A percentile compares a stretch with the other conserved stretches of the same genome.
Evolutionary conservation across 2,888 invertebrate genomes (phyloP).

Genomic region (Cylloceria caligata): DNA sequence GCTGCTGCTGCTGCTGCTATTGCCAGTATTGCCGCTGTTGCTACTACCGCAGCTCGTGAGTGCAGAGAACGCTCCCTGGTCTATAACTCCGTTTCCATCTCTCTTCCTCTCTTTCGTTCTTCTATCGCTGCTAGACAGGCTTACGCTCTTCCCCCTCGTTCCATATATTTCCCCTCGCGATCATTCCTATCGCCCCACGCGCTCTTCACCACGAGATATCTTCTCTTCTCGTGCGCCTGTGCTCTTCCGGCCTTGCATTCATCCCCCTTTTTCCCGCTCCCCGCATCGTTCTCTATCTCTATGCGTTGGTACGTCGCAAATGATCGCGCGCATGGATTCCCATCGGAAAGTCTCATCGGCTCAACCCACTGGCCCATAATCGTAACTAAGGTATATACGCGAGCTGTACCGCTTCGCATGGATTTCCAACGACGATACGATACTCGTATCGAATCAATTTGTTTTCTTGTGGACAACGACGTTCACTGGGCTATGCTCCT

Average conservation of each 20-base stretch:
- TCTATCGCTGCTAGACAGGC: constrained; percentile 7
- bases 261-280: constrained; percentile 57
- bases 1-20: constrained; percentile 66
- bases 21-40: constrained; percentile 71
- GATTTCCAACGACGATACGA: constrained; percentile 33
- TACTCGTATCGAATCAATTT: constrained; percentile 59
- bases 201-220: constrained; percentile 15
- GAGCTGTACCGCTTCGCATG: neutral
- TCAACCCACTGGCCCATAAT: constrained; percentile 32
- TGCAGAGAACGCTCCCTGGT: constrained; percentile 37
- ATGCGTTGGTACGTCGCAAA: constrained; percentile 52
- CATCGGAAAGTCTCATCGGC: constrained; percentile 47
- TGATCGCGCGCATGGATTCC: constrained; percentile 45
- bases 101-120: constrained; percentile 32
- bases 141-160: constrained; percentile 20
- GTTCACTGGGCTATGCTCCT: neutral
- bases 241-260: constrained; percentile 68
- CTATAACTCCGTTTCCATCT: constrained; percentile 1
- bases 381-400: constrained; percentile 25
- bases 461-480: neutral
- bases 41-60: neutral
- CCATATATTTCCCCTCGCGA: constrained; percentile 17
- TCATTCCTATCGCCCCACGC: constrained; percentile 28
- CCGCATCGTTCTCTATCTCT: constrained; percentile 54
- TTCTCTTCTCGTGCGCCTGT: constrained; percentile 32